Percentiles rank a stretch among this genome's conserved stretches.
Evolutionary conservation across 2,113 vertebrate species (phyloP).

Genomic region (Zeus faber): DNA sequence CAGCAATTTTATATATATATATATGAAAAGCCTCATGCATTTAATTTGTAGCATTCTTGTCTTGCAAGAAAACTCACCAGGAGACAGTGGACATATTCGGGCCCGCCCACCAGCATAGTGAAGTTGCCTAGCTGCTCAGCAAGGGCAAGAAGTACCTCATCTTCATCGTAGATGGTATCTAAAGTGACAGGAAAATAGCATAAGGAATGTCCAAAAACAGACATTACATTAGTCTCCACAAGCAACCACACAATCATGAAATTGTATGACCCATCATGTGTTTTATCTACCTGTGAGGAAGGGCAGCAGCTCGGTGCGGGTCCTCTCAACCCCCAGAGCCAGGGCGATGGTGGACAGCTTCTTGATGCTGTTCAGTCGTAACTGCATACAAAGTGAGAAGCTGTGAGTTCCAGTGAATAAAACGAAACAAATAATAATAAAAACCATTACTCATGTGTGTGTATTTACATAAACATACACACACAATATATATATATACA

Average conservation of each 20-base stretch:
- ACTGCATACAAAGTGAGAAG: conserved; percentile 50
- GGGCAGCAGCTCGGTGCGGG: conserved; percentile 85
- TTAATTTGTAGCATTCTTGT: neutral
- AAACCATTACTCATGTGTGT: neutral
- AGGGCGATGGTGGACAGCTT: conserved; percentile 89
- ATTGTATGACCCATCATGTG: neutral
- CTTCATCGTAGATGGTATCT: conserved; percentile 94
- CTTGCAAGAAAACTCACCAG: conserved; percentile 79
- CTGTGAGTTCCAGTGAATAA: neutral
- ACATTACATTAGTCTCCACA: neutral
- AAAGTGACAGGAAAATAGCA: conserved; percentile 2
- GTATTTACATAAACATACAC: neutral
- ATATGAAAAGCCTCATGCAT: neutral
- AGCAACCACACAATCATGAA: too few species aligned
- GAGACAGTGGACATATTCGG: conserved; percentile 88
- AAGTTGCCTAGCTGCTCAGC: conserved; percentile 91
- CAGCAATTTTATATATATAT: neutral
- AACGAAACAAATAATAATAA: neutral
- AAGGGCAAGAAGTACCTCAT: conserved; percentile 87
- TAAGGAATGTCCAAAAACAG: neutral
- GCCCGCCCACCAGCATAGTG: conserved; percentile 86
- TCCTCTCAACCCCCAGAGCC: conserved; percentile 88
- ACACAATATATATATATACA: neutral
- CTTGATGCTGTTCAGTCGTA: conserved; percentile 90
- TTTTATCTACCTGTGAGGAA: conserved; percentile 83